phyloP scores from a whole-genome alignment of 2,888 invertebrate species.

The Drosophila gaucha region DNA sequence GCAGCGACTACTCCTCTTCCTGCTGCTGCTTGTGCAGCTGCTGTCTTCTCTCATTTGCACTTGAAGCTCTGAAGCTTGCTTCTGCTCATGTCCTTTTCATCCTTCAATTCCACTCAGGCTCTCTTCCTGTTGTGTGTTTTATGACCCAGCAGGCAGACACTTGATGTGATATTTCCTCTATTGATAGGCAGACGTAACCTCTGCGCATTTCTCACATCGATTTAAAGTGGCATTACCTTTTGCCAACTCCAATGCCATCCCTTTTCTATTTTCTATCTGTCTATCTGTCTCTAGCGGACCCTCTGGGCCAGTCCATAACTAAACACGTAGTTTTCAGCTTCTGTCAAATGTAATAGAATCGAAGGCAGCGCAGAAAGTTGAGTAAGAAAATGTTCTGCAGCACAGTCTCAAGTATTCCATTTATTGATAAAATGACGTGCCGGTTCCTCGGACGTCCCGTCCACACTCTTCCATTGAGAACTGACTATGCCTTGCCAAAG shows the following conservation, averaged over 20 bases:
- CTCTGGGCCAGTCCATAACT: constrained; percentile 30
- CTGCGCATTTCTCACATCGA: constrained; percentile 45
- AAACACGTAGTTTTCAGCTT: constrained; percentile 65
- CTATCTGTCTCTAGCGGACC: constrained; percentile 1
- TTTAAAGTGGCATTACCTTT: constrained; percentile 49
- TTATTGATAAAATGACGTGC: constrained; percentile 56
- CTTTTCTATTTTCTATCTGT: background rate
- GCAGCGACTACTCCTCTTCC: background rate
- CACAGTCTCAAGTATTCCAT: constrained; percentile 40
- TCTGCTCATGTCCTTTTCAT: constrained; percentile 21
- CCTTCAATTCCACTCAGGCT: constrained; percentile 14
- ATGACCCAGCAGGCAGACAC: constrained; percentile 43
- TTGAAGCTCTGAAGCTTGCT: constrained; percentile 31
- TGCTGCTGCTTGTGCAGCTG: constrained; percentile 13
- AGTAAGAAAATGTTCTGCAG: constrained; percentile 27
- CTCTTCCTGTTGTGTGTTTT: constrained; percentile 54
- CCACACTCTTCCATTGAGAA: constrained; percentile 24
- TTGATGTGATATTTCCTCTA: constrained; percentile 65
- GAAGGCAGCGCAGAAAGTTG: constrained; percentile 18
- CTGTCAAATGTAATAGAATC: constrained; percentile 57
- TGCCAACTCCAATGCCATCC: background rate
- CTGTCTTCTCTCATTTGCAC: constrained; percentile 75
- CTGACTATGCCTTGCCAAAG: constrained; percentile 31
- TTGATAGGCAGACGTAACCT: constrained; percentile 45
- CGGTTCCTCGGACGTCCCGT: background rate